Conservation (phyloP, 2,888 invertebrate genomes). For the Meganola albula region DNA sequence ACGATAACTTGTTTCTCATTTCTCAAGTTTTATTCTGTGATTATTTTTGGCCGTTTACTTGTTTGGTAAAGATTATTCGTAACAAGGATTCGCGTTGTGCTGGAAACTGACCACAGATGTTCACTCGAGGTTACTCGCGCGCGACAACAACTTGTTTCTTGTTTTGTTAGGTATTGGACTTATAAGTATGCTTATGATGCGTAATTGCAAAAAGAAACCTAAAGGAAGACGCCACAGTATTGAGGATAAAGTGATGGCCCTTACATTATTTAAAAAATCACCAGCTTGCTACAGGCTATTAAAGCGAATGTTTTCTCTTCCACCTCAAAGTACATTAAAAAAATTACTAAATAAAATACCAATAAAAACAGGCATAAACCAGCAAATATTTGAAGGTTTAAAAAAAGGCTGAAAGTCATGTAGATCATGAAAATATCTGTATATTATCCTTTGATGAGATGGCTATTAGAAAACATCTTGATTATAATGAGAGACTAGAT, state of each 20-base stretch:
- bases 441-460: neutral
- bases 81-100: too few relatives aligned
- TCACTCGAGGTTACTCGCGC: neutral
- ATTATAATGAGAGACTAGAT: slow-evolving; percentile 5
- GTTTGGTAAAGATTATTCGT: too few relatives aligned
- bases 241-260: slow-evolving; percentile 2
- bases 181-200: neutral
- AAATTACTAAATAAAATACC: neutral
- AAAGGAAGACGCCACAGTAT: slow-evolving; percentile 4
- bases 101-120: neutral
- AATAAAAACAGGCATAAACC: neutral
- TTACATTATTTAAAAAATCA: slow-evolving; percentile 5
- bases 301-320: slow-evolving; percentile 1
- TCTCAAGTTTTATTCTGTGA: too few relatives aligned
- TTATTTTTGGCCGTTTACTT: too few relatives aligned
- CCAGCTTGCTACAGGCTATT: slow-evolving; percentile 4
- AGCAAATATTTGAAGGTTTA: neutral
- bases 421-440: neutral
- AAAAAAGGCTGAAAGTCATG: neutral
- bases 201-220: slow-evolving; percentile 2
- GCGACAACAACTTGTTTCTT: neutral
- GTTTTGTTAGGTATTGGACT: neutral
- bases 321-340: slow-evolving; percentile 1
- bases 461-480: slow-evolving; percentile 5
- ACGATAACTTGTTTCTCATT: too few relatives aligned